Conservation (phyloP, 2,797 vertebrate genomes). For the Girardinus metallicus region DNA sequence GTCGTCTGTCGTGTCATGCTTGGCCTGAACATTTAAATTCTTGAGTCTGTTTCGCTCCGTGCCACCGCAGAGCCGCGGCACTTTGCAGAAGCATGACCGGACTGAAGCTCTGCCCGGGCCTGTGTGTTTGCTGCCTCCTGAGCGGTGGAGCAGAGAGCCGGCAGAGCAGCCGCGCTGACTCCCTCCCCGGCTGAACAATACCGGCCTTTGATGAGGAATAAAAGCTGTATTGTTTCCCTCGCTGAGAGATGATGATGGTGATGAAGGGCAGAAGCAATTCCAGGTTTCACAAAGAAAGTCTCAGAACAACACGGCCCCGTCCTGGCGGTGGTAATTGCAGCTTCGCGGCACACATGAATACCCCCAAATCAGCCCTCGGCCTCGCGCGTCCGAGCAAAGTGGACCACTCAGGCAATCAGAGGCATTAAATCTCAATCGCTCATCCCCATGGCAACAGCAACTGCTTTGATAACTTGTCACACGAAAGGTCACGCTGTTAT, state of each 20-base stretch:
- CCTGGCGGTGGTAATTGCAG: slow-evolving; percentile 52
- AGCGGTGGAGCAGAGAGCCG: slow-evolving; percentile 10
- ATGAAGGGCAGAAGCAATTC: slow-evolving; percentile 34
- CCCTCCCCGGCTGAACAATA: slow-evolving; percentile 43
- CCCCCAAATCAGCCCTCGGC: slow-evolving; percentile 56
- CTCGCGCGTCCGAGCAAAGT: slow-evolving; percentile 53
- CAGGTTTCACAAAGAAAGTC: slow-evolving; percentile 55
- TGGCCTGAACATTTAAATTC: slow-evolving; percentile 49
- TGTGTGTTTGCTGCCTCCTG: slow-evolving; percentile 20
- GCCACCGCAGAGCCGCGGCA: slow-evolving; percentile 12
- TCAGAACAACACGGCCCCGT: slow-evolving; percentile 29
- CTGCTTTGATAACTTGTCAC: slow-evolving; percentile 55
- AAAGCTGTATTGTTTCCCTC: slow-evolving; percentile 42
- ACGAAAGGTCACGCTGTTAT: slow-evolving; percentile 28
- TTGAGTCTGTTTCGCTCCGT: slow-evolving; percentile 31
- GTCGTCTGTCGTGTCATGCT: slow-evolving; percentile 23
- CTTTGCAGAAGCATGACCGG: slow-evolving; percentile 2
- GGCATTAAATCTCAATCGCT: slow-evolving; percentile 57
- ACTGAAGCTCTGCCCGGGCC: slow-evolving; percentile 26
- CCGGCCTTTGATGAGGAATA: slow-evolving; percentile 48
- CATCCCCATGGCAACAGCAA: slow-evolving; percentile 74
- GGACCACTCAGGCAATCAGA: slow-evolving; percentile 69
- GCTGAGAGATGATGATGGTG: slow-evolving; percentile 3
- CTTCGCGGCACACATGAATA: slow-evolving; percentile 57
- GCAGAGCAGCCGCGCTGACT: slow-evolving; percentile 21